A percentile compares a stretch with the other conserved stretches of the same genome.
Conservation (phyloP, 1,140 invertebrate genomes). For the Tribolium madens region DNA sequence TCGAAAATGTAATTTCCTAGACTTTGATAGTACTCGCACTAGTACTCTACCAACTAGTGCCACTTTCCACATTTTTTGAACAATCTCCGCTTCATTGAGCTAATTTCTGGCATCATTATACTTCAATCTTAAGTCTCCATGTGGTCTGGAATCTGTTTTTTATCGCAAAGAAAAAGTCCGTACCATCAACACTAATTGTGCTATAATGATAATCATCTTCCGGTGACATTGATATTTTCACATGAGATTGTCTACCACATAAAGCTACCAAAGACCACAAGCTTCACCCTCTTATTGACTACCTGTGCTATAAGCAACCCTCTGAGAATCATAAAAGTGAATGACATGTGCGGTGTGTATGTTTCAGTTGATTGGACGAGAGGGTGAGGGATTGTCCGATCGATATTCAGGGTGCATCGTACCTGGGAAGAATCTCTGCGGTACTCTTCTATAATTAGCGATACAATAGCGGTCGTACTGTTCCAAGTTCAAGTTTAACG, state of each 20-base stretch:
- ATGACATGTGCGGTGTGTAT: constrained; percentile 24
- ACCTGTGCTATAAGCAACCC: constrained; percentile 3
- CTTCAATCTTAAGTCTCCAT: constrained; percentile 13
- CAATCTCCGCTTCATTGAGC: neutral
- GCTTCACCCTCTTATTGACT: constrained; percentile 8
- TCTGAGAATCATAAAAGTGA: constrained; percentile 7
- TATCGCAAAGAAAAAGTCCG: constrained; percentile 1
- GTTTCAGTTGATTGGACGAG: constrained; percentile 22
- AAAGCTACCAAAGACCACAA: neutral
- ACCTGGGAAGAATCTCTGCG: neutral
- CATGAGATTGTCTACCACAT: neutral
- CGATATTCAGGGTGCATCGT: neutral
- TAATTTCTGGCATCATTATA: constrained; percentile 25
- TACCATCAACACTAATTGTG: constrained; percentile 5
- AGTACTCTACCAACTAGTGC: too few species aligned
- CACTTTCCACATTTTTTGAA: neutral
- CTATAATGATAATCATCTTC: constrained; percentile 3
- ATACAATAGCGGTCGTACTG: neutral
- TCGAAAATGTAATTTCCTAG: too few species aligned
- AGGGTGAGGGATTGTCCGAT: neutral
- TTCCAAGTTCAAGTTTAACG: constrained; percentile 20
- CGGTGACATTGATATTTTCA: constrained; percentile 28
- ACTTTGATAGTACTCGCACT: too few species aligned
- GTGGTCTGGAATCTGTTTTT: constrained; percentile 1
- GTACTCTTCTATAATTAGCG: neutral